A percentile compares a stretch with the other conserved stretches of the same genome.
phyloP scores from a whole-genome alignment of 1,140 invertebrate species.

The Vanessa atalanta region DNA sequence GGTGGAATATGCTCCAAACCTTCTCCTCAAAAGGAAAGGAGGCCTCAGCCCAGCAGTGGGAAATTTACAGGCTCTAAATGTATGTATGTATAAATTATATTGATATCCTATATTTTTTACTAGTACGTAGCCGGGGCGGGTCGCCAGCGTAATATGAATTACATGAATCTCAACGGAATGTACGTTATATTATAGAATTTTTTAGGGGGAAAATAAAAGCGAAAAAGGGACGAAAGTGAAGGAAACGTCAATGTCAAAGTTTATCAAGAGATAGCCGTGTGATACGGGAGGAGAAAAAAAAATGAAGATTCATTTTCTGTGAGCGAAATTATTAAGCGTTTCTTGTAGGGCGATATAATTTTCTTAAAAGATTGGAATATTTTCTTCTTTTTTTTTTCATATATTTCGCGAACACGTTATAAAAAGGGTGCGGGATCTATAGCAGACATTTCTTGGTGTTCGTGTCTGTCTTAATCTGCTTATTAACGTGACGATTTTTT shows the following conservation, averaged over 20 bases:
- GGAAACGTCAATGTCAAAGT: conserved; percentile 14
- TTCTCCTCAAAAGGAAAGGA: too few species aligned
- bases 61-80: too few species aligned
- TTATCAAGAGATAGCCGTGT: conserved; percentile 10
- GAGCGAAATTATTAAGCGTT: conserved; percentile 12
- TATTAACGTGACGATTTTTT: too few species aligned
- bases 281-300: neutral
- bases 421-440: too few species aligned
- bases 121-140: too few species aligned
- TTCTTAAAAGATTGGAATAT: conserved; percentile 14
- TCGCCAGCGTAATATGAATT: too few species aligned
- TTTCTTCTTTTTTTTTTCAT: conserved; percentile 1
- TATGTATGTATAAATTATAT: too few species aligned
- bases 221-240: neutral
- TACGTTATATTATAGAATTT: neutral
- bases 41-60: too few species aligned
- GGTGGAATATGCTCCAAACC: too few species aligned
- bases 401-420: neutral
- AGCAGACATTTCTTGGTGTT: too few species aligned
- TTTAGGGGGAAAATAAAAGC: neutral
- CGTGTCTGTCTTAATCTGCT: too few species aligned
- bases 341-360: neutral
- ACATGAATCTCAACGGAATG: neutral
- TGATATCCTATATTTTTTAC: too few species aligned
- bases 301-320: neutral